Evolutionary conservation across 2,888 invertebrate genomes (phyloP), one percentile per base, ranked within the genome.

Genomic region (Piscicola geometra): DNA sequence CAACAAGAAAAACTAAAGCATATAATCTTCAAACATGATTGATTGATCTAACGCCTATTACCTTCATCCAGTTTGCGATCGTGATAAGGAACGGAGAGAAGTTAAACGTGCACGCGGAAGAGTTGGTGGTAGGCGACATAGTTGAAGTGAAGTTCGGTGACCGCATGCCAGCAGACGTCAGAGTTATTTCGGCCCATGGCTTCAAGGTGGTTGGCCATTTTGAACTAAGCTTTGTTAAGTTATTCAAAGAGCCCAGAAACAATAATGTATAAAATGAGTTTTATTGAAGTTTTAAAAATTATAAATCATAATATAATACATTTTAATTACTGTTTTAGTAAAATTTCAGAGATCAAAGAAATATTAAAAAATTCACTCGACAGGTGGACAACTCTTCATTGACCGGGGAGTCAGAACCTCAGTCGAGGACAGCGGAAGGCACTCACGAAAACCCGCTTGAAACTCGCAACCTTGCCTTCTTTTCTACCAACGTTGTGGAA

Each of bases 101-200:
- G 80, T 78, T 84, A 75, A 86, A 87, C 75, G 81, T 89, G 47
- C 84, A 84, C 68, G 87, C 88, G 47, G 87, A 88, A 81, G 96
- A 97, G 84, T 88, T 99, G 81, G 96, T 96, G 77, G 89, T 97
- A 82, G 98, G 99, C 79, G 99, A 99, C 87, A 91, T 99, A 81
- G 94, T 98, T 84, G 97, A 98, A 86, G 95, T 99, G 78, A 98
- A 98, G 88, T 98, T 98, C 87, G 98, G 99, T 83, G 98, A 99
- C 88, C 90, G 98, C 82, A 93, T 99, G 83, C 99, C 99, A 70
- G 99, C 99, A 83, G 99, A 99, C 87, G 90, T 99, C 84, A 91
- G 99, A 82, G 90, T 99, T 84, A 92, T 99, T 85, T 92, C 92
- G 86, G 90, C 94, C 56, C 92, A 94, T 86, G 93, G 93, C 83